A percentile compares a stretch with the other conserved stretches of the same genome.
phyloP scores from a whole-genome alignment of 2,888 invertebrate genomes.

The Hyppa rectilinea region DNA sequence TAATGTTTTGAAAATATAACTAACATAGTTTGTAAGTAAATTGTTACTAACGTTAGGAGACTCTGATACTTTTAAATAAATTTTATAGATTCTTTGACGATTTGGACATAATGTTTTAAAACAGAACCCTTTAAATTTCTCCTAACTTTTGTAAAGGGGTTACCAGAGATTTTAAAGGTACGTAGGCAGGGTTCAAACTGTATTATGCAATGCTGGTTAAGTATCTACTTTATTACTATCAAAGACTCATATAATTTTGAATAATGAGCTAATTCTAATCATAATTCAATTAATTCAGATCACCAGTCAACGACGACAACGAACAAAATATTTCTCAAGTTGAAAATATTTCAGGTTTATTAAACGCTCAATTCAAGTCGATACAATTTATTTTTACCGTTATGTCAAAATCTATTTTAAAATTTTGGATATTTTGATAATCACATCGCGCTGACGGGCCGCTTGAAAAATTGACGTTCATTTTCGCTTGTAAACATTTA shows the following conservation, averaged over 20 bases:
- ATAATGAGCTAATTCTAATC: background rate
- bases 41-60: background rate
- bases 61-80: no score
- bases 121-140: background rate
- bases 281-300: no score
- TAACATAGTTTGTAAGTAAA: background rate
- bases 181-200: background rate
- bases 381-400: slow-evolving; percentile 16
- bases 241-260: background rate
- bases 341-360: background rate
- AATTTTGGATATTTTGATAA: slow-evolving; percentile 46
- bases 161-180: background rate
- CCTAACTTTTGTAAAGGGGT: background rate
- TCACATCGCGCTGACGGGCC: slow-evolving; percentile 10
- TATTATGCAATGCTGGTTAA: no score
- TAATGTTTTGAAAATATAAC: background rate
- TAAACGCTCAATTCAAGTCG: no score
- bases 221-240: background rate
- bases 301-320: no score
- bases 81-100: slow-evolving; percentile 31
- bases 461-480: slow-evolving; percentile 47
- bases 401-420: slow-evolving; percentile 17
- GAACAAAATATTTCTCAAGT: background rate
- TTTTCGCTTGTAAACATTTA: slow-evolving; percentile 58
- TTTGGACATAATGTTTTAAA: slow-evolving; percentile 1